These are phyloP conservation scores for Phodopus roborovskii DNA, from an alignment of 2,113 vertebrate species.

Conservation along the genomic window DNA sequence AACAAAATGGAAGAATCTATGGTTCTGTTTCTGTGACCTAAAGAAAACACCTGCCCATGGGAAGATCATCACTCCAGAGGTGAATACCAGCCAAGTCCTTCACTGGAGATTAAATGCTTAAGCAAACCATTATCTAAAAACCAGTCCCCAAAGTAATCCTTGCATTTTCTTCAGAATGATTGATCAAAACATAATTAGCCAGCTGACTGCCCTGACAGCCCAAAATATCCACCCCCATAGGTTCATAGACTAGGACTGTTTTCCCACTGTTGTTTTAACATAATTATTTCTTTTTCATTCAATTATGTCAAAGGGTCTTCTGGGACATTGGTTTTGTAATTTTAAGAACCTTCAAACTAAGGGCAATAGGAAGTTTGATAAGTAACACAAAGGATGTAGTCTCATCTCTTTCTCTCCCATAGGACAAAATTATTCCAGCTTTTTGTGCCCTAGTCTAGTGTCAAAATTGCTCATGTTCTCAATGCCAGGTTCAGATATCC, in stretches of 20 bases:
- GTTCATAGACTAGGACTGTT: neutral
- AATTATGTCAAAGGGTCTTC: constrained; percentile 29
- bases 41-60: neutral
- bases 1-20: constrained; percentile 29
- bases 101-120: neutral
- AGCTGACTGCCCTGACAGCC: neutral
- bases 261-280: neutral
- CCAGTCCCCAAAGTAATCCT: neutral
- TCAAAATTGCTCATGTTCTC: neutral
- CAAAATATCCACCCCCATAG: neutral
- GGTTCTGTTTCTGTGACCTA: neutral
- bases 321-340: constrained; percentile 16
- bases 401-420: neutral
- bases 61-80: neutral
- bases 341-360: constrained; percentile 39
- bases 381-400: neutral
- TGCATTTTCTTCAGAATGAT: neutral
- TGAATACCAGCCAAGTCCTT: neutral
- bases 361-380: neutral
- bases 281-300: constrained; percentile 37
- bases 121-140: neutral
- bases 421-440: neutral
- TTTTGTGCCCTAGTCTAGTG: neutral
- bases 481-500: neutral
- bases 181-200: neutral